Evolutionary conservation across 1,140 invertebrate species (phyloP), one percentile per base, ranked within the genome.

Genomic region (Sweltsa coloradensis): DNA sequence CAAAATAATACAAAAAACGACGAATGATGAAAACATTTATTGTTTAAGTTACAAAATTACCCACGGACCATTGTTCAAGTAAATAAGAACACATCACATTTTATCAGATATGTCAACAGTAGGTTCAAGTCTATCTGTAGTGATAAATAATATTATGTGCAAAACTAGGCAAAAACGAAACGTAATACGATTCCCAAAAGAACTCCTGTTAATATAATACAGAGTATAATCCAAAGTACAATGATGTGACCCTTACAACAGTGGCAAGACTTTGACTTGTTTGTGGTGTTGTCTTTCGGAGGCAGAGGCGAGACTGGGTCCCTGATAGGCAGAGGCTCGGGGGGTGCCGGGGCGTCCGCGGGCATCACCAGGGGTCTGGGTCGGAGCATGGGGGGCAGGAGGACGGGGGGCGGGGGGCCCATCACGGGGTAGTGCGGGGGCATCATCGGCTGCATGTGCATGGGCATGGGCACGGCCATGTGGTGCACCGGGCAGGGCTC

Each of bases 401-500:
- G 31, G 24, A 48, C 21, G 25, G 24, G 26, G 18, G 22, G 40
- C 11, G 47, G 39, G 13, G 29, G n/a, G 13, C 26, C 18, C 7
- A 14, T 13, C 26, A 43, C 14, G 4, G 14, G 34, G 4, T n/a
- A 24, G 23, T 21, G 45, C n/a, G 44, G 44, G 16, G 44, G 29
- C 18, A 24, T 22, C 22, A 29, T 25, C 11, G 44, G 31, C 3
- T 34, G 45, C n/a, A 47, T 16, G 11, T 39, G 3, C 19, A 25
- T 27, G 14, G 26, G 45, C 13, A 40, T 7, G 16, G 37, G n/a
- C 24, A 34, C n/a, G 5, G 22, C 6, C 25, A 44, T 19, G 39
- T 49, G 47, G 18, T 49, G 47, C 16, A 49, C 47, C 2, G 47
- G 47, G 22, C 47, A 49, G 11, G 47, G 47, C 22, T 49, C 47